These are phyloP conservation scores for Euglossa dilemma DNA, from an alignment of 1,140 invertebrate genomes.

Conservation along the genomic window DNA sequence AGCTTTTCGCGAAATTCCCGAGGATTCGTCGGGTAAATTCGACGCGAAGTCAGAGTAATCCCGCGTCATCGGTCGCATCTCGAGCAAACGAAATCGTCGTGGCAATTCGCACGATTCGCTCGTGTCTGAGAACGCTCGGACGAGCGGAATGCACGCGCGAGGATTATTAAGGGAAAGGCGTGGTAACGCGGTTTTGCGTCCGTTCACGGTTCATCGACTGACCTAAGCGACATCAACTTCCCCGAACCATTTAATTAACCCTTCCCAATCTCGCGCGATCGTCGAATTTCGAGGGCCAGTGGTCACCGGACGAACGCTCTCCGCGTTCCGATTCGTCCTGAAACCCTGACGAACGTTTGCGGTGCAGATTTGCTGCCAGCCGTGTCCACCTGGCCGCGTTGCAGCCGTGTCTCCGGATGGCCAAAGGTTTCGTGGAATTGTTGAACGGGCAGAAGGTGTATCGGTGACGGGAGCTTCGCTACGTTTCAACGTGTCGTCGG, in stretches of 20 bases:
- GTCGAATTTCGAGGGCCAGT: slow-evolving; percentile 34
- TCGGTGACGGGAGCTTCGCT: too few relatives aligned
- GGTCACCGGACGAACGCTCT: background rate
- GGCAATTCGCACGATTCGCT: slow-evolving; percentile 39
- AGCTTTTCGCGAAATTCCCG: background rate
- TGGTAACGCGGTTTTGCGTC: slow-evolving; percentile 13
- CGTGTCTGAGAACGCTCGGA: slow-evolving; percentile 26
- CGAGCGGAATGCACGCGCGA: slow-evolving; percentile 39
- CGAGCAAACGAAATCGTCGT: slow-evolving; percentile 41
- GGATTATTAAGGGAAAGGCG: slow-evolving; percentile 64
- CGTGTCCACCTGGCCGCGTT: too few relatives aligned
- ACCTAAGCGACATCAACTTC: slow-evolving; percentile 51
- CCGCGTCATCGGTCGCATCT: slow-evolving; percentile 49
- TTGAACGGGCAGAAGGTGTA: too few relatives aligned
- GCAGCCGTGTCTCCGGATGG: too few relatives aligned
- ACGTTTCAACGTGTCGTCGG: too few relatives aligned
- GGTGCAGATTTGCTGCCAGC: background rate
- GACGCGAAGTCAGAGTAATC: slow-evolving; percentile 3
- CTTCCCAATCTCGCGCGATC: slow-evolving; percentile 53
- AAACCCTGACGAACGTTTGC: background rate
- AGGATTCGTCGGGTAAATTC: slow-evolving; percentile 12
- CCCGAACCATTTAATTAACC: slow-evolving; percentile 67
- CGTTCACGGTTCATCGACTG: slow-evolving; percentile 63
- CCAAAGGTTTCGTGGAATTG: too few relatives aligned
- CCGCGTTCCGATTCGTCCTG: background rate